phyloP scores from a whole-genome alignment of 2,113 vertebrate genomes.

The Abramis brama region DNA sequence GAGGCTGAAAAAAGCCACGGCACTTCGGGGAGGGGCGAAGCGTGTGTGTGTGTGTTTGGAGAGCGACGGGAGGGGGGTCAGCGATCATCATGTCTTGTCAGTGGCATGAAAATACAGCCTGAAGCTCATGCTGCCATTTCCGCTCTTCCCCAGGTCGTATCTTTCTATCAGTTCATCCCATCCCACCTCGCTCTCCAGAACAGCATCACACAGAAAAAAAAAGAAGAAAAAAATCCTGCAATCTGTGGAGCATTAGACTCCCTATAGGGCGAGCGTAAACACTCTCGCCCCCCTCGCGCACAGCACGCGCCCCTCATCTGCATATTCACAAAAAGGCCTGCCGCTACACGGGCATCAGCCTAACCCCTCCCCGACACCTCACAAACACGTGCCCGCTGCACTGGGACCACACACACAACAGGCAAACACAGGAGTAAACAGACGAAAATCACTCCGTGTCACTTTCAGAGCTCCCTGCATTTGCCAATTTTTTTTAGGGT shows the following conservation, averaged over 20 bases:
- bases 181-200: slow-evolving; percentile 64
- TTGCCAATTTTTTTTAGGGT: slow-evolving; percentile 72
- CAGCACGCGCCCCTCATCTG: slow-evolving; percentile 72
- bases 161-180: slow-evolving; percentile 29
- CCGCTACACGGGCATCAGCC: slow-evolving; percentile 69
- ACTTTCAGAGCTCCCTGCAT: slow-evolving; percentile 58
- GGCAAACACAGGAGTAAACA: slow-evolving; percentile 49
- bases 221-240: slow-evolving; percentile 73
- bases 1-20: slow-evolving; percentile 74
- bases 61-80: slow-evolving; percentile 69
- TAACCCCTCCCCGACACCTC: slow-evolving; percentile 71
- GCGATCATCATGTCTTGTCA: slow-evolving; percentile 91
- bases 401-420: slow-evolving; percentile 49
- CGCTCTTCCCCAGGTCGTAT: not conserved
- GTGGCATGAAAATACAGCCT: slow-evolving; percentile 81
- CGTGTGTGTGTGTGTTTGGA: slow-evolving; percentile 70
- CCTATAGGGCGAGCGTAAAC: slow-evolving; percentile 82
- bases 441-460: slow-evolving; percentile 60
- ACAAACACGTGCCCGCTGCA: slow-evolving; percentile 72
- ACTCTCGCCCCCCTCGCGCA: slow-evolving; percentile 79
- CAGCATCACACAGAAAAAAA: slow-evolving; percentile 77
- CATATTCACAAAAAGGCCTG: slow-evolving; percentile 81
- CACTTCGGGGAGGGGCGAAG: slow-evolving; percentile 71
- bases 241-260: slow-evolving; percentile 76
- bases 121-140: slow-evolving; percentile 65